A percentile compares a stretch with the other conserved stretches of the same genome.
Evolutionary conservation across 2,113 vertebrate genomes (phyloP).

Genomic region (Rhodinocichla rosea): DNA sequence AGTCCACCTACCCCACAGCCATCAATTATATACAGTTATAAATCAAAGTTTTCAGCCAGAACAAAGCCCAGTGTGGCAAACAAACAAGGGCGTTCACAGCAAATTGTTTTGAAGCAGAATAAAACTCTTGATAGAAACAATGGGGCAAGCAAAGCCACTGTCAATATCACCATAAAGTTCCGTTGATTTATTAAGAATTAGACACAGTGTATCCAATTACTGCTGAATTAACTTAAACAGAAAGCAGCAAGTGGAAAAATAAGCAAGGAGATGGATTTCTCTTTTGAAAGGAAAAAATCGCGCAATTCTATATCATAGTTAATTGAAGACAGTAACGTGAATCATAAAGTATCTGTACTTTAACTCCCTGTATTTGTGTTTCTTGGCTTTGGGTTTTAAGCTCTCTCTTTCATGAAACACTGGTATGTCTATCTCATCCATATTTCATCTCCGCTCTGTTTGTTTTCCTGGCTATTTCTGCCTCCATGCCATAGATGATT

Average conservation of each 20-base stretch:
- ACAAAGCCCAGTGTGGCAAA: slow-evolving; percentile 79
- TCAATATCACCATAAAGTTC: slow-evolving; percentile 73
- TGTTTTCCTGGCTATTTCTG: slow-evolving; percentile 34
- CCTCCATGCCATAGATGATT: slow-evolving; percentile 33
- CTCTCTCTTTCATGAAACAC: slow-evolving; percentile 10
- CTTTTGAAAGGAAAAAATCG: slow-evolving; percentile 15
- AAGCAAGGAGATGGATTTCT: slow-evolving; percentile 52
- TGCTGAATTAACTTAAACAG: slow-evolving; percentile 62
- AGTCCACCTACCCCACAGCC: slow-evolving; percentile 74
- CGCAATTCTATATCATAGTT: slow-evolving; percentile 7
- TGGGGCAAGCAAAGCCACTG: slow-evolving; percentile 71
- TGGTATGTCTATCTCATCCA: slow-evolving; percentile 26
- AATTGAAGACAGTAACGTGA: slow-evolving; percentile 36
- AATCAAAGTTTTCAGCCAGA: slow-evolving; percentile 81
- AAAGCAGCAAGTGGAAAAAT: slow-evolving; percentile 62
- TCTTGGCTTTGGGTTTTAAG: slow-evolving; percentile 29
- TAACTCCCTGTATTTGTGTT: slow-evolving; percentile 34
- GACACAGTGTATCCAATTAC: slow-evolving; percentile 73
- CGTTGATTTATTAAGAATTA: slow-evolving; percentile 80
- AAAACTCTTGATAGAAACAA: slow-evolving; percentile 78
- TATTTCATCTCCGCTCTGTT: slow-evolving; percentile 53
- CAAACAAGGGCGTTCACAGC: slow-evolving; percentile 78
- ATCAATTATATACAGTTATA: slow-evolving; percentile 83
- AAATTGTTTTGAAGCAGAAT: slow-evolving; percentile 78
- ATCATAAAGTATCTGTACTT: slow-evolving; percentile 37